Percentiles rank a stretch among this genome's conserved stretches.
phyloP scores from a whole-genome alignment of 2,888 invertebrate genomes.

The Drosophila fungiperda region DNA sequence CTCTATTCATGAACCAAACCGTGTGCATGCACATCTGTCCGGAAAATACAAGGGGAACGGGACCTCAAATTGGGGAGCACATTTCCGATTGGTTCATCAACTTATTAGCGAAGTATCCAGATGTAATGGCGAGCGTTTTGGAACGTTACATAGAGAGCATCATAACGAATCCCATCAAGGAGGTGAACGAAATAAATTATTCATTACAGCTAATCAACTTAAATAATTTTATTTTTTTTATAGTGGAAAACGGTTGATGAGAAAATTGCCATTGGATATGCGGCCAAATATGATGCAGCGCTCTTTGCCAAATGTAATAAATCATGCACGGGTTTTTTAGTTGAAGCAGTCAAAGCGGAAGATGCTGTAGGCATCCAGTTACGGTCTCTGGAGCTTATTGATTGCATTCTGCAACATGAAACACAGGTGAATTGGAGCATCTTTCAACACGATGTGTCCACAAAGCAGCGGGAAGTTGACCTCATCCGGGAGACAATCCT shows the following conservation, averaged over 20 bases:
- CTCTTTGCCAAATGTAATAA: constrained; percentile 84
- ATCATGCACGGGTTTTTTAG: constrained; percentile 80
- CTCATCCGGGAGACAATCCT: constrained; percentile 80
- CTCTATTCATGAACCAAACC: constrained; percentile 82
- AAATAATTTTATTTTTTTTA: neutral
- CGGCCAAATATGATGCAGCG: constrained; percentile 84
- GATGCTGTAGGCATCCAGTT: constrained; percentile 79
- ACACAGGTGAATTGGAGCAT: constrained; percentile 84
- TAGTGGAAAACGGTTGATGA: constrained; percentile 82
- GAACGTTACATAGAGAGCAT: constrained; percentile 81
- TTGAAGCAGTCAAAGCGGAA: constrained; percentile 79
- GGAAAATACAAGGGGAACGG: constrained; percentile 61
- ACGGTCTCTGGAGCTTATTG: constrained; percentile 81
- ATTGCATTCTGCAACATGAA: constrained; percentile 79
- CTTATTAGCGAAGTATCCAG: constrained; percentile 82
- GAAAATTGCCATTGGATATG: constrained; percentile 82
- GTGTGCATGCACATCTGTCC: constrained; percentile 80
- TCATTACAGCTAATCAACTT: neutral
- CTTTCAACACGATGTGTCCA: constrained; percentile 83
- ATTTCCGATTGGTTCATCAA: constrained; percentile 84
- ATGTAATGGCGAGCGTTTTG: constrained; percentile 76
- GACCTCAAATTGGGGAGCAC: constrained; percentile 75
- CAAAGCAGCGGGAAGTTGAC: constrained; percentile 82
- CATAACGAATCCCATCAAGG: constrained; percentile 81
- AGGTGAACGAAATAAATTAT: constrained; percentile 46